Conservation (phyloP, 2,797 vertebrate species). For the Poecilia velifera region DNA sequence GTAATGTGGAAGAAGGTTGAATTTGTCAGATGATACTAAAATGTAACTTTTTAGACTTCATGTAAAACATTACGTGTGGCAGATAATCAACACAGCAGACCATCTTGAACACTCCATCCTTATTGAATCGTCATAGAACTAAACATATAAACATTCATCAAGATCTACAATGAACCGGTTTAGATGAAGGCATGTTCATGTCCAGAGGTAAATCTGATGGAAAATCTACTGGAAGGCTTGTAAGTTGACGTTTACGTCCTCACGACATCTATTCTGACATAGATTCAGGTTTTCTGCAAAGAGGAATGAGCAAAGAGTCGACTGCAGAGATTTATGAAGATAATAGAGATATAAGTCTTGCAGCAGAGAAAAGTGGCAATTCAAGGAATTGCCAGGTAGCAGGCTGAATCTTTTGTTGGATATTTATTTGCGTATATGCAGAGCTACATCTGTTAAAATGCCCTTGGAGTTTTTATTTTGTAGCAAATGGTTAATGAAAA, state of each 20-base stretch:
- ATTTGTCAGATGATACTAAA: neutral
- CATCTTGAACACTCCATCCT: neutral
- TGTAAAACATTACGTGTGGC: neutral
- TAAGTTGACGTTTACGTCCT: neutral
- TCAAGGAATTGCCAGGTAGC: neutral
- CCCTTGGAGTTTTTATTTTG: neutral
- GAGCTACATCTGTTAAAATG: neutral
- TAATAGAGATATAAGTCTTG: neutral
- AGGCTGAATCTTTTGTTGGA: neutral
- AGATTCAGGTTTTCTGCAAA: neutral
- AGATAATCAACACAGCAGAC: neutral
- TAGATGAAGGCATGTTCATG: neutral
- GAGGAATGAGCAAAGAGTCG: neutral
- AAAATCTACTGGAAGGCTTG: neutral
- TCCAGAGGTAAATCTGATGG: neutral
- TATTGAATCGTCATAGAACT: neutral
- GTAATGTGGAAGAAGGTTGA: neutral
- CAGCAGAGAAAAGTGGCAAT: neutral
- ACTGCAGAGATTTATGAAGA: neutral
- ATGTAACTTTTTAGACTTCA: neutral
- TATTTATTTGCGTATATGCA: neutral
- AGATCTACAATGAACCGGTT: neutral
- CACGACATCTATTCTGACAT: neutral
- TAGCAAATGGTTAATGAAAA: neutral
- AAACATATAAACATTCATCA: neutral